Base-by-base conservation (phyloP, 2,888 invertebrate species). In the Rhamphomyia laevipes region DNA sequence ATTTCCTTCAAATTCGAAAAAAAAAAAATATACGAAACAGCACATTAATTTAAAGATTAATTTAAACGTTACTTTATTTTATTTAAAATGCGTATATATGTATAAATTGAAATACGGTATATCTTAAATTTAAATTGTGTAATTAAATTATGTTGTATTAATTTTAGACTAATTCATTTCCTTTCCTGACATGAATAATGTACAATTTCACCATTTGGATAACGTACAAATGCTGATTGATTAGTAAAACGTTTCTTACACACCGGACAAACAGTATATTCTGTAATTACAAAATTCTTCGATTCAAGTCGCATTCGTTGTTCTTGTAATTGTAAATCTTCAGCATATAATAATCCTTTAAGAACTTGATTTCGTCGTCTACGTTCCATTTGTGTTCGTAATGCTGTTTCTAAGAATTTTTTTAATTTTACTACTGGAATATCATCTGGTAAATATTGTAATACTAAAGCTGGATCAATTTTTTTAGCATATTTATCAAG, bases 211-310 rank as follows among this genome's bases (percentile, higher is more conserved):
- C 92, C 93, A 68, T 86, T 87, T 2, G 94, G 90, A 70, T 88
- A 90, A 43, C 93, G 77, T 7, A 93, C 90, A 69, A 96, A 90
- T 21, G 95, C 94, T 73, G 92, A 91, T 73, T 90, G 88, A 69
- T 89, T 90, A 16, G 87, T 86, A 69, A 97, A 95, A 49, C 90
- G 78, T 65, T 96, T 96, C 65, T 85, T 89, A 68, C 97, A 97
- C 2, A 89, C 89, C 0, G 84, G 82, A 68, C 97, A 97, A 48
- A 89, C 81, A 62, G 86, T 88, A 59, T 84, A 81, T 58, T 94
- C 93, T 16, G 84, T 88, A 57, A 97, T 82, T 2, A 85, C 72
- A 43, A 95, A 82, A 62, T 81, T 84, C 63, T 87, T 84, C 2
- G 85, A 84, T 67, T 94, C 87, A 60, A 86, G 82, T 58, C 80